phyloP scores from a whole-genome alignment of 1,140 invertebrate genomes.

The Geopemphigus sp. region DNA sequence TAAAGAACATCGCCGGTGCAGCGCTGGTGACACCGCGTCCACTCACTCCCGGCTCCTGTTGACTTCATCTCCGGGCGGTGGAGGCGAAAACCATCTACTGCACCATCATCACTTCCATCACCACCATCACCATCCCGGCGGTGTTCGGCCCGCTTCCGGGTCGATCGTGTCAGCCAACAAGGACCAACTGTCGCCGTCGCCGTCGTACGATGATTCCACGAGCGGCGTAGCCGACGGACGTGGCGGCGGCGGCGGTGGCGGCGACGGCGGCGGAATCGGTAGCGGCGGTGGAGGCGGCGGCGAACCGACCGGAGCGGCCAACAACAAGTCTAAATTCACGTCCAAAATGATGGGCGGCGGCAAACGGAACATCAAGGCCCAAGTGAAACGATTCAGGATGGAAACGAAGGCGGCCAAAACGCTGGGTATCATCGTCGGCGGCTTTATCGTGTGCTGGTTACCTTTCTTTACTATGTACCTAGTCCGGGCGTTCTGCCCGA shows the following conservation, averaged over 20 bases:
- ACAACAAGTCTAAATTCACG: conserved; percentile 56
- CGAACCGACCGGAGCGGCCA: not conserved
- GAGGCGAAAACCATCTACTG: too few relatives aligned
- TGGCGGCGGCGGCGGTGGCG: not conserved
- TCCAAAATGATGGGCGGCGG: conserved; percentile 72
- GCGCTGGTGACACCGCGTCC: conserved; percentile 51
- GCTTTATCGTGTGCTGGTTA: conserved; percentile 90
- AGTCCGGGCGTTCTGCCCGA: conserved; percentile 75
- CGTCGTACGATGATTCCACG: conserved; percentile 43
- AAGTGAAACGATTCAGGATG: conserved; percentile 80
- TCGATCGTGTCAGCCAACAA: not conserved
- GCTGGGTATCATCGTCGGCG: conserved; percentile 88
- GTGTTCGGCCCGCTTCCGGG: conserved; percentile 1
- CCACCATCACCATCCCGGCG: conserved; percentile 50
- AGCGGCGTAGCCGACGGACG: too few relatives aligned
- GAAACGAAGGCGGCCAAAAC: conserved; percentile 94
- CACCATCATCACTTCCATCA: too few relatives aligned
- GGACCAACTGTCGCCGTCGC: conserved; percentile 54
- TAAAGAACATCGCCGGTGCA: conserved; percentile 45
- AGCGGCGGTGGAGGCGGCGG: conserved; percentile 23
- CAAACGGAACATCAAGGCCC: conserved; percentile 79
- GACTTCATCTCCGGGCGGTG: conserved; percentile 1
- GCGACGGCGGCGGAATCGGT: conserved; percentile 51
- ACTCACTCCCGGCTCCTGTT: conserved; percentile 46
- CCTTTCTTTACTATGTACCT: conserved; percentile 95